These are phyloP conservation scores for Sebastes dallii DNA, from an alignment of 2,797 vertebrate genomes.

Conservation along the genomic window DNA sequence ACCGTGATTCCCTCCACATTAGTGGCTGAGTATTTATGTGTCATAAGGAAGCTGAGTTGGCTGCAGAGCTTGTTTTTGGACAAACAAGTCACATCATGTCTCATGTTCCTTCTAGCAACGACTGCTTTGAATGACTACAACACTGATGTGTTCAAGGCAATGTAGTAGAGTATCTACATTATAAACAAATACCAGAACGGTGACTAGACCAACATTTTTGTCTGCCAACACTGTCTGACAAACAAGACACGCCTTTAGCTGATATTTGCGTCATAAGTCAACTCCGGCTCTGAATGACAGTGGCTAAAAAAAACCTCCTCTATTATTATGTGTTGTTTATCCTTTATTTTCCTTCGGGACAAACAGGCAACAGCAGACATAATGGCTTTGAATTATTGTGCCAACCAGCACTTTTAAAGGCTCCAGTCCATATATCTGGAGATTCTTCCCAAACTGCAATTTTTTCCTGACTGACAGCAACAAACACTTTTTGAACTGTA, in stretches of 20 bases:
- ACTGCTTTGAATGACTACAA: not conserved
- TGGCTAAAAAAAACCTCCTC: not conserved
- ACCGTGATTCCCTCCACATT: not conserved
- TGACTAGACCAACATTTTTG: not conserved
- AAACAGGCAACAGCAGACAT: conserved; percentile 6
- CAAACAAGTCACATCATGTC: not conserved
- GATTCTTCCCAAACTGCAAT: not conserved
- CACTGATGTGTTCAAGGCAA: not conserved
- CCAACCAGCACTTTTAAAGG: conserved; percentile 9
- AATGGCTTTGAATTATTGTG: conserved; percentile 18
- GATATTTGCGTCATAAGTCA: conserved; percentile 10
- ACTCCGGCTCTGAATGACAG: not conserved
- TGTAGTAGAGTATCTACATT: not conserved
- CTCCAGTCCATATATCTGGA: not conserved
- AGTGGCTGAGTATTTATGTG: not conserved
- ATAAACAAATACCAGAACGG: not conserved
- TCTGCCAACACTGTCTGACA: not conserved
- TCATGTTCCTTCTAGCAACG: not conserved
- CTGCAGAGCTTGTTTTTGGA: not conserved
- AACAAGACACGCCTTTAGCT: not conserved
- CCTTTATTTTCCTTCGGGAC: not conserved
- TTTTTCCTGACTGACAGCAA: conserved; percentile 5
- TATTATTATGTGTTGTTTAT: conserved; percentile 17
- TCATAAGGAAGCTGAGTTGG: not conserved
- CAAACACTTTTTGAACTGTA: conserved; percentile 12